Evolutionary conservation across 2,888 invertebrate genomes (phyloP).

Genomic region (Phragmatobia fuliginosa): DNA sequence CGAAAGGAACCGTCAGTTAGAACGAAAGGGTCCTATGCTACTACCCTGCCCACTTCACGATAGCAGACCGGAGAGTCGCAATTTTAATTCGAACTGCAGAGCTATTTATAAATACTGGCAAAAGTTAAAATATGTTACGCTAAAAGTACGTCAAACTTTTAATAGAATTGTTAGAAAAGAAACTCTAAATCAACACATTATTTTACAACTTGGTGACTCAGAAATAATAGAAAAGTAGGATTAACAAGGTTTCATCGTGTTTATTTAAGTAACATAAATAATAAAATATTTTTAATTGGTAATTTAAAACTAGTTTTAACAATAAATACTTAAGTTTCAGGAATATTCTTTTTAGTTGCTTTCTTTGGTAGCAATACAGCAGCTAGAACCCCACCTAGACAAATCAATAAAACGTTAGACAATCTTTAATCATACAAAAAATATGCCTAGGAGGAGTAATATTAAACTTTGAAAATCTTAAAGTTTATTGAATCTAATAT

Average conservation of each 20-base stretch:
- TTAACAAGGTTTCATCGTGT: too few species aligned
- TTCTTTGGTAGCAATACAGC: neutral
- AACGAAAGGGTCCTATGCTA: too few species aligned
- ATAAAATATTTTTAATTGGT: neutral
- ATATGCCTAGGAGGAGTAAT: too few species aligned
- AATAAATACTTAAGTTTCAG: neutral
- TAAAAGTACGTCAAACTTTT: neutral
- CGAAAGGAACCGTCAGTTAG: too few species aligned
- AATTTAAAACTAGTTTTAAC: neutral
- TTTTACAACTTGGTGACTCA: neutral
- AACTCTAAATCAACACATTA: neutral
- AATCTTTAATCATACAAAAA: neutral
- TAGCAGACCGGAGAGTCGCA: too few species aligned
- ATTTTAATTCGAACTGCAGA: too few species aligned
- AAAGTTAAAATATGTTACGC: too few species aligned
- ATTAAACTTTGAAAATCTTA: too few species aligned
- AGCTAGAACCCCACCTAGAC: constrained; percentile 10
- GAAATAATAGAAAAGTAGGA: too few species aligned
- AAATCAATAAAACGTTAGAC: neutral
- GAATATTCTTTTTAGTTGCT: neutral
- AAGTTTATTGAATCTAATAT: too few species aligned
- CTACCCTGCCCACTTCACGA: too few species aligned
- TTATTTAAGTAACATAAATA: neutral
- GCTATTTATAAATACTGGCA: too few species aligned
- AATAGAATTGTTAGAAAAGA: neutral